Percentiles rank a stretch among this genome's conserved stretches.
Evolutionary conservation across 2,113 vertebrate species (phyloP).

Genomic region (Mesitornis unicolor): DNA sequence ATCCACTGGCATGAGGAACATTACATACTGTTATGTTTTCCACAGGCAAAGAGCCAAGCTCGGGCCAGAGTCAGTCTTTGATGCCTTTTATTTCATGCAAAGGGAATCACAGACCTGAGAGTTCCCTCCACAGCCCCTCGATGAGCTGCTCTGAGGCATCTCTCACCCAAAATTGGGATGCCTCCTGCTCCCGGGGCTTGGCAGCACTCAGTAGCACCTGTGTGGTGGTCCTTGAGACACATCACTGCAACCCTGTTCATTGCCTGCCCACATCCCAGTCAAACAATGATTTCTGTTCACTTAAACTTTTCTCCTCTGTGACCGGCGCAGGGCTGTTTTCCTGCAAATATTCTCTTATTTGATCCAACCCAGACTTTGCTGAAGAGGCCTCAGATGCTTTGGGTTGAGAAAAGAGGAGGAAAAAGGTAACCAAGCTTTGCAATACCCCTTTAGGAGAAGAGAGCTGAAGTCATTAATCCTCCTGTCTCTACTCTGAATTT

Average conservation of each 20-base stretch:
- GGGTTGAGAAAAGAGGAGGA: not conserved
- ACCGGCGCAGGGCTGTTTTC: not conserved
- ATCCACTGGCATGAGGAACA: not conserved
- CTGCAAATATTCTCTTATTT: not conserved
- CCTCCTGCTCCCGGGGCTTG: not conserved
- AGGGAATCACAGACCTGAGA: not conserved
- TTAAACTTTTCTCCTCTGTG: not conserved
- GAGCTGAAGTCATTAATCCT: not conserved
- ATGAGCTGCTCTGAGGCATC: accelerated
- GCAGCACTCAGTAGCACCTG: not conserved
- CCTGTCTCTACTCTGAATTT: not conserved
- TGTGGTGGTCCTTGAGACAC: accelerated
- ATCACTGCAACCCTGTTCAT: accelerated
- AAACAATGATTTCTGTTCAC: not conserved
- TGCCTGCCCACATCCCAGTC: not conserved
- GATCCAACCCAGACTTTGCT: not conserved
- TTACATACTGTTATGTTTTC: conserved; percentile 18
- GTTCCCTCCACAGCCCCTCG: not conserved
- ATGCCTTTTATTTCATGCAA: not conserved
- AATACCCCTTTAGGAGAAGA: not conserved
- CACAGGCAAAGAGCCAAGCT: not conserved
- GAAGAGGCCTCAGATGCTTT: not conserved
- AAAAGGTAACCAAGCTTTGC: not conserved
- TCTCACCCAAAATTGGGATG: accelerated
- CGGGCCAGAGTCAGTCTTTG: not conserved